Conservation (phyloP, 1,140 invertebrate species). For the Euwallacea fornicatus region DNA sequence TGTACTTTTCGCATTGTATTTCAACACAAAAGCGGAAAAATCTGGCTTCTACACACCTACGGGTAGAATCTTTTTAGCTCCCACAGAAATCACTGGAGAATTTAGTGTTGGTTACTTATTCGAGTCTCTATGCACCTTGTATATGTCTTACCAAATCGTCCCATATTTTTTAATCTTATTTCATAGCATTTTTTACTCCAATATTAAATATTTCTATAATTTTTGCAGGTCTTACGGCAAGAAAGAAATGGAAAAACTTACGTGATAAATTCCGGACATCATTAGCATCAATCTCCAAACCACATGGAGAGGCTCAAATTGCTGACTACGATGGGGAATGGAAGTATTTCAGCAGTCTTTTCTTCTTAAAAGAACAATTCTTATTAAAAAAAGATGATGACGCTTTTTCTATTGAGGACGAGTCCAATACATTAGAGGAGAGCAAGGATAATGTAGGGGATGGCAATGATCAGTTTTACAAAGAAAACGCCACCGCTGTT, state of each 20-base stretch:
- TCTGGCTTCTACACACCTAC: too few relatives aligned
- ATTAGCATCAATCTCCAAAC: constrained; percentile 46
- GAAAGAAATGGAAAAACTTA: constrained; percentile 57
- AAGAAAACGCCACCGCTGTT: background rate
- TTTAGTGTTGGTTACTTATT: too few relatives aligned
- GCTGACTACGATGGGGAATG: constrained; percentile 13
- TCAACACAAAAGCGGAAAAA: too few relatives aligned
- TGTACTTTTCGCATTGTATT: too few relatives aligned
- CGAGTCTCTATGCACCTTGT: too few relatives aligned
- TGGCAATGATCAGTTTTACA: background rate
- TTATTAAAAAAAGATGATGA: constrained; percentile 8
- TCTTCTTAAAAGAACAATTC: constrained; percentile 37
- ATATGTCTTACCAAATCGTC: too few relatives aligned
- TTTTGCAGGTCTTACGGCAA: constrained; percentile 54
- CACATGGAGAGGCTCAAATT: constrained; percentile 21
- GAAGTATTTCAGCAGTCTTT: constrained; percentile 30
- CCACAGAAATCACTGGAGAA: too few relatives aligned
- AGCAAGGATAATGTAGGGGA: too few relatives aligned
- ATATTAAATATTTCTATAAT: background rate
- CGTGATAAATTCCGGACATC: constrained; percentile 55
- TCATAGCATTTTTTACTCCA: too few relatives aligned
- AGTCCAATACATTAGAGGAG: background rate
- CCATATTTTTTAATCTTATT: too few relatives aligned
- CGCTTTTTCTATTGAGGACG: constrained; percentile 5
- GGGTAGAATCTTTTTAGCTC: too few relatives aligned